Evolutionary conservation across 2,888 invertebrate genomes (phyloP), one percentile per base, ranked within the genome.

Genomic region (Caenorhabditis sp.): DNA sequence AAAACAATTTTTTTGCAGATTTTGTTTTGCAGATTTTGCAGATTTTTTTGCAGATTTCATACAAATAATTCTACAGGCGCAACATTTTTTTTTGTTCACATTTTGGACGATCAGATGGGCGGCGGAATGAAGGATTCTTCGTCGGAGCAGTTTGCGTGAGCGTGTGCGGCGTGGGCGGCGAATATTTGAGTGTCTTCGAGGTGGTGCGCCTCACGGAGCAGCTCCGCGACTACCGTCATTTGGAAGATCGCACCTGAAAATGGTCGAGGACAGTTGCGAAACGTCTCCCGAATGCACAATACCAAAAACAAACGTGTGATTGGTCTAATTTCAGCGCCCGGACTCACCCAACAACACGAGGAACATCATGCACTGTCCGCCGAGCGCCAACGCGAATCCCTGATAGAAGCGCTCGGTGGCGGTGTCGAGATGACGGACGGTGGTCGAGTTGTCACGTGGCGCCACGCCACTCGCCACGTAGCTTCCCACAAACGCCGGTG

Each of bases 321-420:
- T 11, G 9, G 24, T 2, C n/a, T 24, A 22, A n/a, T n/a, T n/a
- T n/a, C n/a, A n/a, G 13, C 9, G 26, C 5, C 7, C n/a, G 22
- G 3, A 48, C 50, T 50, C 22, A 62, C 62, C 26, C 9, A 62
- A 9, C 22, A 41, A 43, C 11, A 62, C 5, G 32, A 43, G 5
- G 32, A 62, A 43, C 24, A 52, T 24, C 11, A 52, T 15, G 30
- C 52, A 41, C 27, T 62, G 52, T 15, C 39, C 50, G 6, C 39
- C 50, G 17, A 62, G 4, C 1, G 61, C 61, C 41, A 37, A n/a
- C 41, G 27, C 37, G 61, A 62, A 62, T 7, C 17, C 61, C 9
- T 24, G 11, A n/a, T 62, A 39, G 41, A 62, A 62, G 30, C 61
- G 61, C 2, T 35, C 32, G n/a, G 39, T 9, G 1, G 46, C 13